Percentiles rank a stretch among this genome's conserved stretches.
Conservation (phyloP, 1,140 invertebrate species). For the Anastrepha ludens region DNA sequence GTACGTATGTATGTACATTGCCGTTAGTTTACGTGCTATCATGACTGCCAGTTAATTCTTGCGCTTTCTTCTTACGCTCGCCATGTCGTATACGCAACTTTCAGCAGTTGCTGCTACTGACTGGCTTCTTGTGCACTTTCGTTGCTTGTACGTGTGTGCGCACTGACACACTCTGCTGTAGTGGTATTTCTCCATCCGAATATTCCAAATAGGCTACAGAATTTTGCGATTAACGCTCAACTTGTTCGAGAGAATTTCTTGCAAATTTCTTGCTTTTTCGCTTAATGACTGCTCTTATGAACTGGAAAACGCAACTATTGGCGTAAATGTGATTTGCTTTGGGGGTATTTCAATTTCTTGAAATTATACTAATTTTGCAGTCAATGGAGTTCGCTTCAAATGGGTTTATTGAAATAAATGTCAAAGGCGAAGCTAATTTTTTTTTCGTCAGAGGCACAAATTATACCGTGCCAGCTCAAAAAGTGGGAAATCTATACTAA, state of each 20-base stretch:
- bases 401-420: too few relatives aligned
- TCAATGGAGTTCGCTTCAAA: too few relatives aligned
- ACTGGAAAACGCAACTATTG: background rate
- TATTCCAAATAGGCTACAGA: background rate
- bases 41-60: too few relatives aligned
- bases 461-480: too few relatives aligned
- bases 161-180: background rate
- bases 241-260: background rate
- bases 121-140: background rate
- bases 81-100: conserved; percentile 1
- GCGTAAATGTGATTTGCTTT: background rate
- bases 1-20: too few relatives aligned
- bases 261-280: background rate
- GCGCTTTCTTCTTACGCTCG: background rate
- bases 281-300: background rate
- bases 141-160: background rate
- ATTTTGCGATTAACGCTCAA: background rate
- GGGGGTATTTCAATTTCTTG: background rate
- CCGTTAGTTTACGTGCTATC: too few relatives aligned
- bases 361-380: too few relatives aligned
- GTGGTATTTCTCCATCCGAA: background rate
- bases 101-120: background rate
- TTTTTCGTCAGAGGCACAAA: too few relatives aligned
- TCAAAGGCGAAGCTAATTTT: too few relatives aligned
- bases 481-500: too few relatives aligned